These are phyloP conservation scores for Serilophus lunatus DNA, from an alignment of 2,113 vertebrate species.

Conservation along the genomic window DNA sequence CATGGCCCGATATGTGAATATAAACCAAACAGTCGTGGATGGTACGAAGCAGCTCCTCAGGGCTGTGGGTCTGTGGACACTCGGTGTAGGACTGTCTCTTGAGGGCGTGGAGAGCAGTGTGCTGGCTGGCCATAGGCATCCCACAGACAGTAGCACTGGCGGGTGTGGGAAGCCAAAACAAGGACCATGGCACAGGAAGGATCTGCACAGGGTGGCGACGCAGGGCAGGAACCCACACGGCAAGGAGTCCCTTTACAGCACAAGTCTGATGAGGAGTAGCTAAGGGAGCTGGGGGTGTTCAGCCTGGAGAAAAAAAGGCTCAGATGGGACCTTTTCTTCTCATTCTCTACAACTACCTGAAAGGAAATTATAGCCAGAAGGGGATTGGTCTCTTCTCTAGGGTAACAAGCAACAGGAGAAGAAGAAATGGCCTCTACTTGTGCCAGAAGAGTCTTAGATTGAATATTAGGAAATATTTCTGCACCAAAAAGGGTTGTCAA, in stretches of 20 bases:
- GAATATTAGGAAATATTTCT: not conserved
- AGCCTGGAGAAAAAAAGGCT: not conserved
- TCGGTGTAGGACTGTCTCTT: not conserved
- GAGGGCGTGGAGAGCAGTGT: not conserved
- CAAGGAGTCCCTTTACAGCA: not conserved
- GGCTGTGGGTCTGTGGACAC: not conserved
- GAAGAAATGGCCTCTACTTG: not conserved
- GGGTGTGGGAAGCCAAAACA: not conserved
- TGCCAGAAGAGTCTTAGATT: not conserved
- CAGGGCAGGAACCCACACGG: not conserved
- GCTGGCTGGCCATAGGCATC: not conserved
- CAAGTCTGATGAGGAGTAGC: not conserved
- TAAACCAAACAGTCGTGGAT: slow-evolving; percentile 28
- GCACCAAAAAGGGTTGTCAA: not conserved
- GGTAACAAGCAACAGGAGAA: not conserved
- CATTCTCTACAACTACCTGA: not conserved
- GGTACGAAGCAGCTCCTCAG: not conserved
- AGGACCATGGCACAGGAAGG: not conserved
- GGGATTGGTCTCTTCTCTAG: not conserved
- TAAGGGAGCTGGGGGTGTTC: not conserved
- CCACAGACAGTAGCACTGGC: not conserved
- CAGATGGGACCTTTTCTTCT: not conserved
- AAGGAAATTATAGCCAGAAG: not conserved
- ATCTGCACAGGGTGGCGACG: not conserved
- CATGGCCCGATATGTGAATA: not conserved